phyloP scores from a whole-genome alignment of 2,888 invertebrate species.

The Scaptomyza caliginosa region DNA sequence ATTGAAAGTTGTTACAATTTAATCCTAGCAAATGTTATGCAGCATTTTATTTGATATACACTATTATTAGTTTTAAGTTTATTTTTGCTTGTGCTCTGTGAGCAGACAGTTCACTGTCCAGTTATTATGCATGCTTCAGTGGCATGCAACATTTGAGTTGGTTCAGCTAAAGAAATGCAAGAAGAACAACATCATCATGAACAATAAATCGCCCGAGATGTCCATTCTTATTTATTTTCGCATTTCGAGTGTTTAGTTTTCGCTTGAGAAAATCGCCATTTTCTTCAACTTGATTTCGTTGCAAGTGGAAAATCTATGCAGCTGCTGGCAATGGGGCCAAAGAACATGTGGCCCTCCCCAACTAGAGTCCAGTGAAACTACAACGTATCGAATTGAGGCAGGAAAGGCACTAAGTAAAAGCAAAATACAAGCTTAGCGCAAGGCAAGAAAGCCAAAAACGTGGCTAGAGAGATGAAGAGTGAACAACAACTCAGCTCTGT shows the following conservation, averaged over 20 bases:
- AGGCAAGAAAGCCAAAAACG: slow-evolving; percentile 1
- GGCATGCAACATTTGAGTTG: slow-evolving; percentile 63
- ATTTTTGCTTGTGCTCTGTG: background rate
- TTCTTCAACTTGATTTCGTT: slow-evolving; percentile 67
- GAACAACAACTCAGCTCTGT: slow-evolving; percentile 61
- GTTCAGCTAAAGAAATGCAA: slow-evolving; percentile 12
- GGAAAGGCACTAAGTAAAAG: slow-evolving; percentile 49
- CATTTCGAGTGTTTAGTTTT: slow-evolving; percentile 79
- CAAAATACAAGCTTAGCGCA: slow-evolving; percentile 31
- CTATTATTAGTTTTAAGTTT: background rate
- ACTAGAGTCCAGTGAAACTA: slow-evolving; percentile 13
- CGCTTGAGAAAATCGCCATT: slow-evolving; percentile 79
- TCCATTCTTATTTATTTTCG: slow-evolving; percentile 77
- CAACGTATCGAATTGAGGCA: slow-evolving; percentile 27
- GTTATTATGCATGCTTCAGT: slow-evolving; percentile 71
- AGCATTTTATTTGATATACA: background rate
- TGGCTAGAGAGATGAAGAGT: slow-evolving; percentile 6
- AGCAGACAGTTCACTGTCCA: slow-evolving; percentile 39
- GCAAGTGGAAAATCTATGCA: slow-evolving; percentile 33
- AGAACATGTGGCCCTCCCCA: slow-evolving; percentile 58
- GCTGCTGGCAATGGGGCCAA: slow-evolving; percentile 32
- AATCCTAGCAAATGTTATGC: background rate
- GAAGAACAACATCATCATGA: slow-evolving; percentile 38
- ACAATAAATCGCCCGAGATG: slow-evolving; percentile 77
- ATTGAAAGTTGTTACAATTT: background rate